Base-by-base conservation (phyloP, 2,888 invertebrate genomes). In the Pogonocherus hispidulus region DNA sequence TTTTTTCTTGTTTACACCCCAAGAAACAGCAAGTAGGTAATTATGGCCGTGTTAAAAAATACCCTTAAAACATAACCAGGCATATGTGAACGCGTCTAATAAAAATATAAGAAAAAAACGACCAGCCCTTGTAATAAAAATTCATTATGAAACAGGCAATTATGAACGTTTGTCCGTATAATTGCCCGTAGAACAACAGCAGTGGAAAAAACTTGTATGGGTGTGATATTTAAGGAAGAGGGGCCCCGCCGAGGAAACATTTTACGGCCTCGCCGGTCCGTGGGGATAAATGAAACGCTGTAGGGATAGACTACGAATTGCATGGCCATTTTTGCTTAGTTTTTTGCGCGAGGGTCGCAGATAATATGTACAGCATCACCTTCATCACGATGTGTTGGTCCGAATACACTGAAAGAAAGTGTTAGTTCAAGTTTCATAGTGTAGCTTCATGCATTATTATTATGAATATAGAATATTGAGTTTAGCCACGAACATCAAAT, bases 271-370 rank as follows among this genome's bases (percentile, higher is more conserved):
- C 72, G 77, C 72, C 78, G 80, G 82, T 81, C 84, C 83, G 81
- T 71, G 77, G 84, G 84, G 84, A 84, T 83, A 82, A 83, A 84
- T 84, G 84, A 84, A 83, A 81, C 79, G 82, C 81, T 79, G 78
- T 79, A 79, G 82, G 83, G 81, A 81, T 81, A 80, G 83, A 82
- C 82, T 83, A 83, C 81, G 84, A 84, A 84, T 84, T 84, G 84
- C 82, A 70, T 74, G 74, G 75, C 75, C 75, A 76, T 83, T 84
- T 82, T 81, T 82, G 83, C 83, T 83, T 83, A 82, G 83, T 83
- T 83, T 83, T 83, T 83, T 81, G 75, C 77, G 77, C 77, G 76
- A 79, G 80, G 81, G 81, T 81, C 78, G 77, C 71, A 78, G 76
- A 81, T 80, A 81, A 81, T 80, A 79, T 76, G 71, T 71, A 73